Evolutionary conservation across 2,797 vertebrate genomes (phyloP).

Genomic region (Halcyon badia): DNA sequence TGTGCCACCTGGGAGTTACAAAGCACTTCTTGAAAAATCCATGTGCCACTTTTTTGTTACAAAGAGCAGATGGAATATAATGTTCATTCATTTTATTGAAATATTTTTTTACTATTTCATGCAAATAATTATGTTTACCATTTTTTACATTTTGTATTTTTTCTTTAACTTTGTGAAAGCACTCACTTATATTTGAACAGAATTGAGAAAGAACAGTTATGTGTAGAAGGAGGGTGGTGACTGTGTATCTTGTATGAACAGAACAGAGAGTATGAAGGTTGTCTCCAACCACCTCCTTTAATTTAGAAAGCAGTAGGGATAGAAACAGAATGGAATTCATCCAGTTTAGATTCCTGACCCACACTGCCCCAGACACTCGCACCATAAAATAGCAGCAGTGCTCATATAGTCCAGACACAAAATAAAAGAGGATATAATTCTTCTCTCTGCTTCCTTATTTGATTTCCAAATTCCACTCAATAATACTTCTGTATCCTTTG

Average conservation of each 20-base stretch:
- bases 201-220: background rate
- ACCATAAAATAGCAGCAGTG: slow-evolving; percentile 42
- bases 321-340: slow-evolving; percentile 52
- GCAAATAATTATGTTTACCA: background rate
- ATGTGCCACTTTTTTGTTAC: slow-evolving; percentile 26
- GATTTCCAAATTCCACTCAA: slow-evolving; percentile 26
- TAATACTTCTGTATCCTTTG: background rate
- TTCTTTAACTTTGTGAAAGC: slow-evolving; percentile 33
- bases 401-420: slow-evolving; percentile 35
- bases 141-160: background rate
- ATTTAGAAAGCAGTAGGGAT: slow-evolving; percentile 64
- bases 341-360: slow-evolving; percentile 29
- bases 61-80: slow-evolving; percentile 59
- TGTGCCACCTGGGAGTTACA: slow-evolving; percentile 61
- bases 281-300: slow-evolving; percentile 64
- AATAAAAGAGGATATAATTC: slow-evolving; percentile 24
- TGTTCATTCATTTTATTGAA: slow-evolving; percentile 18
- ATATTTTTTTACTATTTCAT: background rate
- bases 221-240: background rate
- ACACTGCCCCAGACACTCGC: slow-evolving; percentile 15
- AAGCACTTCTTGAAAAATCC: slow-evolving; percentile 69
- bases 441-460: slow-evolving; percentile 15
- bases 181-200: background rate
- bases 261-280: background rate
- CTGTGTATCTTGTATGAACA: background rate